Evolutionary conservation across 2,797 vertebrate species (phyloP), one percentile per base, ranked within the genome.

Genomic region (Schizothorax lantsangensis): DNA sequence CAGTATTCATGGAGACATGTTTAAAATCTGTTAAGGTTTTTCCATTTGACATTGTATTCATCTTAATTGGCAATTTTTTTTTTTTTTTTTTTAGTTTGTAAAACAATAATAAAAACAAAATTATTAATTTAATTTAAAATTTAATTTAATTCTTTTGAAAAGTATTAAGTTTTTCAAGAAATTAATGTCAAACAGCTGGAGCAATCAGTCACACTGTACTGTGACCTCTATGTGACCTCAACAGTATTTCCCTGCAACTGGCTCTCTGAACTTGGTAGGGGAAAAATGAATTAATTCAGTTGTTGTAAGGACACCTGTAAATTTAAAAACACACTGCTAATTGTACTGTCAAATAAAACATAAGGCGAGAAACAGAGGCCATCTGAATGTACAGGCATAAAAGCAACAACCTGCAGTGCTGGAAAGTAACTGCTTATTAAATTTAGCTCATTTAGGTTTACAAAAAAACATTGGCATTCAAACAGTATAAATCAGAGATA

Each of bases 261-360:
- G 49, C 14, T 78, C 33, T 33, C 49, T 57, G 49, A 54, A 36
- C 74, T 77, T 23, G 52, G 47, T 4, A 23, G 33, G 2, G 1
- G 3, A 15, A 47, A 73, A 17, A 17, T 8, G 0, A 38, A 54
- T 36, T 1, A 4, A 78, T 78, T n/a, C 19, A 78, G 7, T n/a
- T 78, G 49, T 9, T 78, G 2, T 57, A 23, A 54, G 30, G 5
- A 38, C 49, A 77, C 10, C 2, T 52, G 74, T 54, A 54, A 21
- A 23, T 52, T 23, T 77, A 23, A 36, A 77, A 77, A 54, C 47
- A 77, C 26, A 12, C 45, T 3, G 30, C 47, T 14, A 38, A 77
- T 77, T 77, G 14, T 54, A 77, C 52, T 38, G 75, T 78, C 21
- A 38, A 57, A 78, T 78, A 15, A 57, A 57, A 52, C 12, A 38